Conservation (phyloP, 2,113 vertebrate genomes). For the Willisornis vidua region DNA sequence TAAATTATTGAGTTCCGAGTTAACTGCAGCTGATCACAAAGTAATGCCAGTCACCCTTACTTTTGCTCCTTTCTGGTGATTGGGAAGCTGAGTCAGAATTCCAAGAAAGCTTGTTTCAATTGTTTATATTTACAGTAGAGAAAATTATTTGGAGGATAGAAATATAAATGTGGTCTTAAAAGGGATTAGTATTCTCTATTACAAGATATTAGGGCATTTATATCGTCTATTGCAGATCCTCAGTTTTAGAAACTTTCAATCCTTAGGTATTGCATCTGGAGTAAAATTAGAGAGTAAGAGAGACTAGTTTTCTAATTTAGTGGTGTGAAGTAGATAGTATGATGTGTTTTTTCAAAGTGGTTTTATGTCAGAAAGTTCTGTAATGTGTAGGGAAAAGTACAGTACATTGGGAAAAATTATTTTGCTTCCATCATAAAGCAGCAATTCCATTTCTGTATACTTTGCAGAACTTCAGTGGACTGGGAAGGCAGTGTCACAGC, state of each 20-base stretch:
- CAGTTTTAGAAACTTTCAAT: neutral
- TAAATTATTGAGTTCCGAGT: neutral
- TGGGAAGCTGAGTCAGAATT: neutral
- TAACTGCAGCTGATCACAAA: neutral
- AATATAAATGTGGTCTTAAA: neutral
- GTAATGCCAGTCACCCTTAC: neutral
- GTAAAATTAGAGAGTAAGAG: neutral
- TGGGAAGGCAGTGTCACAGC: neutral
- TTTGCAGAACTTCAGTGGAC: neutral
- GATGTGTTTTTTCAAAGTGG: neutral
- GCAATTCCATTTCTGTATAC: neutral
- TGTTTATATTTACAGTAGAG: neutral
- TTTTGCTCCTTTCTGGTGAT: neutral
- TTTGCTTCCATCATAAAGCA: neutral
- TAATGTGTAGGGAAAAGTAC: neutral
- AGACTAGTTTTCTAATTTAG: neutral
- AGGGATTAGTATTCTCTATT: neutral
- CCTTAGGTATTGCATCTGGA: neutral
- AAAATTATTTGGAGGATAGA: neutral
- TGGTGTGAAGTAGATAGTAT: neutral
- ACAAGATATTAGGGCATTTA: neutral
- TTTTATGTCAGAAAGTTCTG: neutral
- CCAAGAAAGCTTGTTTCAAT: neutral
- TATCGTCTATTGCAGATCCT: neutral
- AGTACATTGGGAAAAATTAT: neutral